Percentiles rank a stretch among this genome's conserved stretches.
phyloP scores from a whole-genome alignment of 2,113 vertebrate species.

The Phylloscopus trochilus region DNA sequence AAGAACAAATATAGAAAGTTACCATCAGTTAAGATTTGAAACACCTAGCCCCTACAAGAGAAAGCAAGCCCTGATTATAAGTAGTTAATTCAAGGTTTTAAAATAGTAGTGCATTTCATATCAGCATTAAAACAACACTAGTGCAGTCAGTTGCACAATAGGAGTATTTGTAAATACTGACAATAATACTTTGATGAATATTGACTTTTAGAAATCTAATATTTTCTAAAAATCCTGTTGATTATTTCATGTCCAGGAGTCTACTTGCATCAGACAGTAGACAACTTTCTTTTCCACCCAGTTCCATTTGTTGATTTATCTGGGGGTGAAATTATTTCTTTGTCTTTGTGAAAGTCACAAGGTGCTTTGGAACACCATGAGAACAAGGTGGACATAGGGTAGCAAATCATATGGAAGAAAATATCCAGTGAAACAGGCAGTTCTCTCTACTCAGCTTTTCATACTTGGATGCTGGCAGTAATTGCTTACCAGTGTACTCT shows the following conservation, averaged over 20 bases:
- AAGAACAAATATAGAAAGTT: not conserved
- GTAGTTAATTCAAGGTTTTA: not conserved
- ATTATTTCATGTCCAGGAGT: not conserved
- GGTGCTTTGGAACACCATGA: not conserved
- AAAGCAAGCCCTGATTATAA: not conserved
- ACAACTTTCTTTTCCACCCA: not conserved
- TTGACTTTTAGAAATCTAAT: not conserved
- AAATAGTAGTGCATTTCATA: not conserved
- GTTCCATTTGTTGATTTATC: not conserved
- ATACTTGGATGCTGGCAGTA: constrained; percentile 11
- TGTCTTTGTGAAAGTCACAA: not conserved
- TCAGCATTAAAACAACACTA: not conserved
- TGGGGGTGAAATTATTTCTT: not conserved
- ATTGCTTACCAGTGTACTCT: not conserved
- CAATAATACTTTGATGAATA: not conserved
- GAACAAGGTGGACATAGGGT: not conserved
- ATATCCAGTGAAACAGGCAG: not conserved
- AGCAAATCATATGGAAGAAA: not conserved
- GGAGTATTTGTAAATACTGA: not conserved
- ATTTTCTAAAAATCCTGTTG: not conserved
- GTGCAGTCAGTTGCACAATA: not conserved
- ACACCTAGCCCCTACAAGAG: not conserved
- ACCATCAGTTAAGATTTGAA: not conserved
- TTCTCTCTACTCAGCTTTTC: not conserved
- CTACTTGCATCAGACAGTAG: not conserved